Evolutionary conservation across 53 echinoderm and acorn worm genomes (phyloP).

Genomic region (Holothuria scabra): DNA sequence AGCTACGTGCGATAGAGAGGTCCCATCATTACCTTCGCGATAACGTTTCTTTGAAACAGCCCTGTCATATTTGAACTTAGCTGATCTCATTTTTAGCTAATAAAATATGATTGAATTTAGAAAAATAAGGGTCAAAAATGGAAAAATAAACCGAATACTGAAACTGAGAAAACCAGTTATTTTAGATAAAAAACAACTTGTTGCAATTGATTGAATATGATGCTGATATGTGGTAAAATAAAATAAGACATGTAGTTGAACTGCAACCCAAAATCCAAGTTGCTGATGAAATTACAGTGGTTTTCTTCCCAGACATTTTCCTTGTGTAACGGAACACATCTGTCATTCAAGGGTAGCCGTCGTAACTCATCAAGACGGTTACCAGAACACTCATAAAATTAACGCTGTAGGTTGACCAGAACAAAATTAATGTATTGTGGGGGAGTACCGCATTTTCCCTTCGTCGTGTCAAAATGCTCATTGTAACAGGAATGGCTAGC

Average conservation of each 20-base stretch:
- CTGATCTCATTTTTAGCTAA: neutral
- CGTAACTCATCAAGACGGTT: constrained; percentile 14
- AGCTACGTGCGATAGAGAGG: no score
- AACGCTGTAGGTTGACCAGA: neutral
- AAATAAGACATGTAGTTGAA: neutral
- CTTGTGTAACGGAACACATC: neutral
- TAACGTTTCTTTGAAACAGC: no score
- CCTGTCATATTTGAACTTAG: neutral
- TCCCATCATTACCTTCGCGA: no score
- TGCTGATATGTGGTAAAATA: neutral
- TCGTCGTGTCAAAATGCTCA: neutral
- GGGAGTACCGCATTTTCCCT: neutral
- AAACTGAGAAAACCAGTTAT: neutral
- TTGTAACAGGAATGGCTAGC: neutral
- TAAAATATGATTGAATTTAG: neutral
- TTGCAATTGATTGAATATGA: neutral
- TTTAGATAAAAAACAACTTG: neutral
- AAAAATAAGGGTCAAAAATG: neutral
- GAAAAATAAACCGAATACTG: neutral
- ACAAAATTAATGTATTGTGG: neutral
- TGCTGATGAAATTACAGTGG: neutral
- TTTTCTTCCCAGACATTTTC: neutral
- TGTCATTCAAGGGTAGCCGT: constrained; percentile 6
- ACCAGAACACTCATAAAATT: neutral
- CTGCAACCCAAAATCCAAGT: neutral